Percentiles rank a stretch among this genome's conserved stretches.
These are phyloP conservation scores for Euglossa dilemma DNA, from an alignment of 1,140 invertebrate genomes.

Conservation along the genomic window DNA sequence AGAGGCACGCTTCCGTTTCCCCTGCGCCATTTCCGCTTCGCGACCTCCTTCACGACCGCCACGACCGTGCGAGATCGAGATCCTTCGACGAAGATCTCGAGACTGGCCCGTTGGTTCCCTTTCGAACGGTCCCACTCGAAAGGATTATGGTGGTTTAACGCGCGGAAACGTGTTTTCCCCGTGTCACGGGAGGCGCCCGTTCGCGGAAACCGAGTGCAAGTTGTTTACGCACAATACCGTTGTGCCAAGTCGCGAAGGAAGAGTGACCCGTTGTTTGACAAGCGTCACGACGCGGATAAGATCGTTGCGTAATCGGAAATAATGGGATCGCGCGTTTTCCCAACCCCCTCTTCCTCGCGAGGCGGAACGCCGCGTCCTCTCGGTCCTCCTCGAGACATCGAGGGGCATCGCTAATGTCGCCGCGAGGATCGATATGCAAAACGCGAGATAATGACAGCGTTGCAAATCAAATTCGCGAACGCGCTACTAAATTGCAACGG, in stretches of 20 bases:
- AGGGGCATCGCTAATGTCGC: not conserved
- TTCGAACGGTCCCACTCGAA: no score
- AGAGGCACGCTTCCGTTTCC: not conserved
- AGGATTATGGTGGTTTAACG: no score
- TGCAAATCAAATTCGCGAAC: constrained; percentile 28
- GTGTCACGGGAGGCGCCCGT: no score
- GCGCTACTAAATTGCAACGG: constrained; percentile 49
- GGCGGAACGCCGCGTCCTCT: no score
- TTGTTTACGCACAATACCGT: constrained; percentile 59
- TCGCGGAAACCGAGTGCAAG: not conserved
- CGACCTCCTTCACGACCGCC: no score
- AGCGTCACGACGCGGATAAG: constrained; percentile 13
- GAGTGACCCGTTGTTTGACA: constrained; percentile 39
- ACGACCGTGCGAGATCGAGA: no score
- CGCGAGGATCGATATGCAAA: not conserved
- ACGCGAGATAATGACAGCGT: not conserved
- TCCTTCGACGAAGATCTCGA: no score
- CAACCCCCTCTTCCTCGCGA: no score
- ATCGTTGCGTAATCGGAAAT: constrained; percentile 33
- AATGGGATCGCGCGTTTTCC: not conserved
- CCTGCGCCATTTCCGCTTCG: not conserved
- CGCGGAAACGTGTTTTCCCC: no score
- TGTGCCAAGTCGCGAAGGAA: constrained; percentile 30
- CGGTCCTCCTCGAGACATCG: no score
- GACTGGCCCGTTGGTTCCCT: no score